Base-by-base conservation (phyloP, 2,113 vertebrate genomes). In the Gobio gobio region DNA sequence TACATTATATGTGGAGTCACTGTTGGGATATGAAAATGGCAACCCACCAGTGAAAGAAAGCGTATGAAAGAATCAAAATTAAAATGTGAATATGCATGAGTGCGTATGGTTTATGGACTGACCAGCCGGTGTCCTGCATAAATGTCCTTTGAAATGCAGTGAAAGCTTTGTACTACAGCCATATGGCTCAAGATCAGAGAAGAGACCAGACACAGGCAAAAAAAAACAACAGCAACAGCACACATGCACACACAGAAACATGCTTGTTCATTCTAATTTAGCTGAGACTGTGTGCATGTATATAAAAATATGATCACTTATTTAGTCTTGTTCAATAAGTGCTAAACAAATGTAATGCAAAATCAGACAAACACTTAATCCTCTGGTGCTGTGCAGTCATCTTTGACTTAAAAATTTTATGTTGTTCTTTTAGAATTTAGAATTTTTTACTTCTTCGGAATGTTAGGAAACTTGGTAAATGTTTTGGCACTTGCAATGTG, bases 61-160 rank as follows among this genome's bases (percentile, higher is more conserved):
- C 29, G 14, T 58, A 58, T 70, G 49, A 82, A 58, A 58, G 8
- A 70, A 43, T 58, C 3, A 72, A 56, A 82, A 72, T 72, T 72
- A 72, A 82, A 82, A n/a, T 56, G 29, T 56, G 80, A 82, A 81
- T 81, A 64, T 81, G 45, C 63, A 66, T 81, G 43, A 47, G 14
- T 26, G 45, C 18, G 43, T 81, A 45, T n/a, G 63, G 26, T 82
- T 58, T 72, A 72, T 54, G 80, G 64, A 40, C 66, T 72, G 81
- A 49, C 81, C 81, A 83, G 64, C 66, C 81, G 81, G 66, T 72
- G 81, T 83, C 20, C 81, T 83, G 66, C 64, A 83, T 54, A 56
- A 83, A 83, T 72, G 81, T 33, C 81, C 66, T 83, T 83, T 83
- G 81, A 83, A 72, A 54, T 56, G 47, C 81, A 83, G 64, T 83